Percentiles rank a stretch among this genome's conserved stretches.
These are phyloP conservation scores for Actenoides hombroni DNA, from an alignment of 2,113 vertebrate genomes.

Conservation along the genomic window DNA sequence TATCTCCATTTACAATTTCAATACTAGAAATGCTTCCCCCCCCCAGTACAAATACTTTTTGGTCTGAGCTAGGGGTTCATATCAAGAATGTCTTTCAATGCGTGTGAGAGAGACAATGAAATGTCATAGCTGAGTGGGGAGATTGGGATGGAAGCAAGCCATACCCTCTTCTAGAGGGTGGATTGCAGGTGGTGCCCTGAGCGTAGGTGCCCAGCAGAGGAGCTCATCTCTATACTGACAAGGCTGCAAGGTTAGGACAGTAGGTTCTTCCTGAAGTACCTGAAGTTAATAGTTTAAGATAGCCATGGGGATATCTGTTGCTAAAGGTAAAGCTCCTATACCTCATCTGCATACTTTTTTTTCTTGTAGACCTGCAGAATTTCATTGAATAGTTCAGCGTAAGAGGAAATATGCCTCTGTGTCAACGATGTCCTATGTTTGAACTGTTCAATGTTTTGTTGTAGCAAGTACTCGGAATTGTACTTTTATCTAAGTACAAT, in stretches of 20 bases:
- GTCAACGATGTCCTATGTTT: not conserved
- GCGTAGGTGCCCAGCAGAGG: not conserved
- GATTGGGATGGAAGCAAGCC: not conserved
- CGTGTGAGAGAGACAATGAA: not conserved
- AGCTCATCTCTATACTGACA: not conserved
- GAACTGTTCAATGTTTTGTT: not conserved
- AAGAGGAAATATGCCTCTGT: not conserved
- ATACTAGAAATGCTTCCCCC: not conserved
- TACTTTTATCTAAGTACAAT: too few relatives aligned
- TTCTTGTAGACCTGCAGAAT: not conserved
- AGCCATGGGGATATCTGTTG: not conserved
- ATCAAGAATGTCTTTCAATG: not conserved
- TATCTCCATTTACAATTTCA: not conserved
- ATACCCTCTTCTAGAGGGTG: not conserved
- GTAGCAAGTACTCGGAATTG: not conserved
- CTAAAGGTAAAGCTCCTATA: not conserved
- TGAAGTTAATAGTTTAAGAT: not conserved
- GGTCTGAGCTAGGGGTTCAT: not conserved
- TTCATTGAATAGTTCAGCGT: not conserved
- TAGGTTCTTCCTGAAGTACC: not conserved
- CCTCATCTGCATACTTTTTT: not conserved
- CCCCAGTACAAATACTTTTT: not conserved
- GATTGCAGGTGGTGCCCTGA: not conserved
- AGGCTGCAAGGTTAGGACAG: not conserved
- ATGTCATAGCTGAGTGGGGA: not conserved